These are phyloP conservation scores for Puffinus mauretanicus DNA, from an alignment of 2,113 vertebrate genomes.

Conservation along the genomic window DNA sequence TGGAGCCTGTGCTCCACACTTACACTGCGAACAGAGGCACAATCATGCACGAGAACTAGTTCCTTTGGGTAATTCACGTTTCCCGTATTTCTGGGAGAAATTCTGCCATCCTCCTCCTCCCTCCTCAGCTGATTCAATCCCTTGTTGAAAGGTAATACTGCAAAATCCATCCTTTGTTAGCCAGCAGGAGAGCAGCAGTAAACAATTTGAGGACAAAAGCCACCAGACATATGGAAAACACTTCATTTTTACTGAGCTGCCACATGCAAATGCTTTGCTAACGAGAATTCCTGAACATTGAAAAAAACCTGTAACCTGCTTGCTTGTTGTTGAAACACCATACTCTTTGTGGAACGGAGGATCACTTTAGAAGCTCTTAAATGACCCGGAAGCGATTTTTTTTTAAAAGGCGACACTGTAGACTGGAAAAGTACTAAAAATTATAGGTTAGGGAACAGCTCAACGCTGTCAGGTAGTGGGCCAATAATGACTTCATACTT, in stretches of 20 bases:
- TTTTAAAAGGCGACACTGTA: neutral
- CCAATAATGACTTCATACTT: neutral
- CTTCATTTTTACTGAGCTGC: neutral
- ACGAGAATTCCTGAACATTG: neutral
- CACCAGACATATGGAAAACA: constrained; percentile 15
- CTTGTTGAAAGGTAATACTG: neutral
- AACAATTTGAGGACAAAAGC: neutral
- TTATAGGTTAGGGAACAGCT: neutral
- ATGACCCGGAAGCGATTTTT: neutral
- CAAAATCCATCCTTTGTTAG: constrained; percentile 27
- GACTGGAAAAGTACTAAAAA: neutral
- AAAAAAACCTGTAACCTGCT: neutral
- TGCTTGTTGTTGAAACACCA: neutral
- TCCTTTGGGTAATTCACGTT: neutral
- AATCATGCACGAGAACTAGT: neutral
- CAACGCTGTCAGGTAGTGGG: neutral
- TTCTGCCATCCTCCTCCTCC: neutral
- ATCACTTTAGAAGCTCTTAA: neutral
- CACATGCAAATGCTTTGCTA: neutral
- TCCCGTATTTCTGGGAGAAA: neutral
- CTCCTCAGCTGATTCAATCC: neutral
- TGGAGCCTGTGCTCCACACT: neutral
- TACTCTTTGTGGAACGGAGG: neutral
- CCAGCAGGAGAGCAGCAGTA: constrained; percentile 3
- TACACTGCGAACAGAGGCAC: neutral